phyloP scores from a whole-genome alignment of 2,113 vertebrate genomes.

The Dermatemys mawii region DNA sequence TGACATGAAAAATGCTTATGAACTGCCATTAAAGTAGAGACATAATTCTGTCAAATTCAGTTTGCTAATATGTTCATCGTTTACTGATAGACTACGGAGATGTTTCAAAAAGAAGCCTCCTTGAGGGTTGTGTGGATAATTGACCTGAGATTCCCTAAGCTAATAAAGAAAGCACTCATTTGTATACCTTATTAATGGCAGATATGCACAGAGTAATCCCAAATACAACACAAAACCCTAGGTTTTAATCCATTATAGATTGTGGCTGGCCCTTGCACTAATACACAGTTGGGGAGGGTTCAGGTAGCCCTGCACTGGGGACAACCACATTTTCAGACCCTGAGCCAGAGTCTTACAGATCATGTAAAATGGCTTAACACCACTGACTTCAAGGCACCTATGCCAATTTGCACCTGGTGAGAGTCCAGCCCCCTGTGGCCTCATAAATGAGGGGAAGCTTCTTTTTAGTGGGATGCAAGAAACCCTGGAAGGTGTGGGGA shows the following conservation, averaged over 20 bases:
- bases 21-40: neutral
- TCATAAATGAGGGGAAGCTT: neutral
- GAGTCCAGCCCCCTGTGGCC: neutral
- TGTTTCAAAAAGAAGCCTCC: neutral
- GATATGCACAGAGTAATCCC: neutral
- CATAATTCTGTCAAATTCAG: neutral
- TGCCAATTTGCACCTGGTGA: neutral
- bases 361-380: neutral
- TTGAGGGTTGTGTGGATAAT: neutral
- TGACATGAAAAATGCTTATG: neutral
- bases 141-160: neutral
- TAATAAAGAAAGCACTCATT: neutral
- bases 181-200: neutral
- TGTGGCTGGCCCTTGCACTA: neutral
- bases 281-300: neutral
- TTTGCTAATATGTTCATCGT: conserved; percentile 27
- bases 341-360: neutral
- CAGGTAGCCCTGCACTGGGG: neutral
- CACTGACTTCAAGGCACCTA: neutral
- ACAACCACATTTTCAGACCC: neutral
- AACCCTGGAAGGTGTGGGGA: neutral
- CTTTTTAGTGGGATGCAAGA: neutral
- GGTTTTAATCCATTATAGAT: neutral
- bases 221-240: neutral
- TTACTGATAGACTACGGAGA: neutral